Base-by-base conservation (phyloP, 2,113 vertebrate species). In the Aspiorhynchus laticeps region DNA sequence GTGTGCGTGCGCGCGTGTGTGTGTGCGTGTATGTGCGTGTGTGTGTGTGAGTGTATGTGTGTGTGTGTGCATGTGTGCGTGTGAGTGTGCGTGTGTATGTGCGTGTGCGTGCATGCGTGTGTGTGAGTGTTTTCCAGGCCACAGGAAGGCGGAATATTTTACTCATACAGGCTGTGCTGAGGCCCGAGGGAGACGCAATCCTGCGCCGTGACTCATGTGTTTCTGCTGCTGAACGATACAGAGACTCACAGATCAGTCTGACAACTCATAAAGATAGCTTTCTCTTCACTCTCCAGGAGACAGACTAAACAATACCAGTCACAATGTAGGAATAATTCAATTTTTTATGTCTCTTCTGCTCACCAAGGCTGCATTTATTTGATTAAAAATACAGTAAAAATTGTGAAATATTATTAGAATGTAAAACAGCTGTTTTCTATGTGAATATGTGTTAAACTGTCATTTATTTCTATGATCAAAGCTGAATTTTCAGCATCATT, bases 111-210 rank as follows among this genome's bases (percentile, higher is more conserved):
- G 19, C 10, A 24, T 10, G 24, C 63, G 21, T 7, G 11, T 48
- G 63, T 51, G 14, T 53, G 73, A 65, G 36, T 43, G n/a, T 12
- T 53, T 86, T 69, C 79, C 80, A 84, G 89, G 78, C 76, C 73
- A 84, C 75, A 38, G 76, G 56, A 80, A 63, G 36, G 8, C 36
- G 74, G 79, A 88, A 86, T 90, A 88, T 90, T 91, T 91, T 90
- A 79, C 88, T 91, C 89, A 88, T 89, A 90, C 90, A 90, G 85
- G 51, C 87, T 87, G 84, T 78, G 80, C 51, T 87, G 36, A 88
- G 73, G 53, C 86, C 90, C 69, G 51, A 85, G 87, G 90, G 67
- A 90, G 91, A 75, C 61, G 38, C 88, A 73, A 74, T 86, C 84
- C 82, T 85, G 46, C 56, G 56, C 74, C 28, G 76, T 90, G 85